phyloP scores from a whole-genome alignment of 2,888 invertebrate genomes.

The Ellobium chinense region DNA sequence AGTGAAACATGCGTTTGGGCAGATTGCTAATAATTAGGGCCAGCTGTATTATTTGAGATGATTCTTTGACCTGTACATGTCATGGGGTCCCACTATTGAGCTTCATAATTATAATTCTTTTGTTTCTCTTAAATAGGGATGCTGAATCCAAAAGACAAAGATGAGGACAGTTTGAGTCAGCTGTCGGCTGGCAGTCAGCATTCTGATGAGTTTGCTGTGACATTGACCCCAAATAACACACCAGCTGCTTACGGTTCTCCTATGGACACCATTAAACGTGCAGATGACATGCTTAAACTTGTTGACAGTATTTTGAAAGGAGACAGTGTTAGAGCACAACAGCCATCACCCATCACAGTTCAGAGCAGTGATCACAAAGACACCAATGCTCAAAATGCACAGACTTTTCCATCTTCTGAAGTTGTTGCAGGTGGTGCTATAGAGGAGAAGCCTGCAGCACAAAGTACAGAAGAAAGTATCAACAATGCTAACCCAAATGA shows the following conservation, averaged over 20 bases:
- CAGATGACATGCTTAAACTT: constrained; percentile 29
- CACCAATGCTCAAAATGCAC: neutral
- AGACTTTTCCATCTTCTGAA: neutral
- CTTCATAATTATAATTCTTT: too few species aligned
- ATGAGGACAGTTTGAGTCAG: constrained; percentile 48
- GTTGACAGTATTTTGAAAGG: constrained; percentile 5
- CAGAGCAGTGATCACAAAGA: neutral
- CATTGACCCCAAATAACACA: neutral
- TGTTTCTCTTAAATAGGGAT: too few species aligned
- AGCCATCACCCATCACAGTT: neutral
- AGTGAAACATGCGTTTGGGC: too few species aligned
- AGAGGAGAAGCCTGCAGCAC: neutral
- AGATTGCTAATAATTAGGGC: too few species aligned
- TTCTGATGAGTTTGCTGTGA: constrained; percentile 33
- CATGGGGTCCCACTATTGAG: too few species aligned
- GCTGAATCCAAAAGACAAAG: constrained; percentile 17
- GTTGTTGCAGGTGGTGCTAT: neutral
- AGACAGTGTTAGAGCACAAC: neutral
- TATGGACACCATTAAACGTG: constrained; percentile 5
- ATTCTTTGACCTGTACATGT: too few species aligned
- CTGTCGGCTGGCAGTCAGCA: constrained; percentile 36
- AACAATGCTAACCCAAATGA: neutral
- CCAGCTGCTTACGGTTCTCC: neutral
- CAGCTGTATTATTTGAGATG: too few species aligned
- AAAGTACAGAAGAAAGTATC: neutral